phyloP scores from a whole-genome alignment of 2,888 invertebrate genomes.

The Drosophila colorata region DNA sequence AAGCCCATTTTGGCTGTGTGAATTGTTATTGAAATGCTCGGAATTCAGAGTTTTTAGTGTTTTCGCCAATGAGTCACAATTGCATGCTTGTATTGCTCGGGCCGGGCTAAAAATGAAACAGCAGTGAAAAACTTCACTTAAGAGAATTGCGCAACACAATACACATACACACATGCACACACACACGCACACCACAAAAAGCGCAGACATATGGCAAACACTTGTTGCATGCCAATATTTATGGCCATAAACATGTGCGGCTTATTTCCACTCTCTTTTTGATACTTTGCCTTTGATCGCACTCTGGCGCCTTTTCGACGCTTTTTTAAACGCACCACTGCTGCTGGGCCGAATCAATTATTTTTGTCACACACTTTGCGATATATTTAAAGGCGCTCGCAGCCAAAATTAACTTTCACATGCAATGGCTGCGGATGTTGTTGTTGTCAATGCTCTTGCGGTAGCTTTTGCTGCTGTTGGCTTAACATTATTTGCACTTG shows the following conservation, averaged over 20 bases:
- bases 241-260: constrained; percentile 35
- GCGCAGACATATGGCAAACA: constrained; percentile 68
- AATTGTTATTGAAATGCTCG: constrained; percentile 9
- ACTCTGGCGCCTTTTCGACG: constrained; percentile 18
- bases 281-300: constrained; percentile 31
- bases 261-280: constrained; percentile 49
- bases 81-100: constrained; percentile 20
- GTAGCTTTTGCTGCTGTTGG: constrained; percentile 13
- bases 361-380: constrained; percentile 64
- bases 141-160: constrained; percentile 46
- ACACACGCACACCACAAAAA: background rate
- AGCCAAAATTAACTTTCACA: constrained; percentile 67
- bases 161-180: constrained; percentile 21
- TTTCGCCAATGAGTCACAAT: constrained; percentile 57
- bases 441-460: background rate
- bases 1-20: constrained; percentile 90
- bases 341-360: constrained; percentile 52
- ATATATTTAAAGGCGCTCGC: constrained; percentile 26
- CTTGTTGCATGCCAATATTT: constrained; percentile 70
- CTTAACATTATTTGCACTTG: constrained; percentile 41
- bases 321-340: constrained; percentile 11
- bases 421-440: constrained; percentile 38
- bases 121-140: constrained; percentile 38
- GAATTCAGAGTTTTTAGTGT: constrained; percentile 23
- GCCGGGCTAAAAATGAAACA: constrained; percentile 35